These are phyloP conservation scores for Rhinoptilus africanus DNA, from an alignment of 2,113 vertebrate species.

Conservation along the genomic window DNA sequence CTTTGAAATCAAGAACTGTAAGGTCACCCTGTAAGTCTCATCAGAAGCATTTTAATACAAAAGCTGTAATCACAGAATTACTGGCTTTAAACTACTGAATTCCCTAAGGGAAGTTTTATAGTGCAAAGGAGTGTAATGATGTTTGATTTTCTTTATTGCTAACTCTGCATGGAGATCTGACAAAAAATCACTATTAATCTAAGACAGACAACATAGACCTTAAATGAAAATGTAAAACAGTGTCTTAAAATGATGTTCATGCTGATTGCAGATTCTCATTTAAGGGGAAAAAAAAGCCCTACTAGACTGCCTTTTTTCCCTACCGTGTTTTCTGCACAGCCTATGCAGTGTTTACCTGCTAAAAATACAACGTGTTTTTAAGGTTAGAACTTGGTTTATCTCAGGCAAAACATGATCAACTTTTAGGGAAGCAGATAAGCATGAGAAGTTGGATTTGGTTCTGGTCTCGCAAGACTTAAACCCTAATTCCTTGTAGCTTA, in stretches of 20 bases:
- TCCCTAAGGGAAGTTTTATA: slow-evolving; percentile 15
- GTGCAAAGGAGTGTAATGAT: slow-evolving; percentile 18
- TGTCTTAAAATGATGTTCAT: background rate
- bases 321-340: background rate
- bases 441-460: background rate
- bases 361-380: background rate
- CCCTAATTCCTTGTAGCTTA: background rate
- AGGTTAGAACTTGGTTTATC: background rate
- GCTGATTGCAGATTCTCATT: background rate
- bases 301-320: background rate
- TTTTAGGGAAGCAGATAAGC: background rate
- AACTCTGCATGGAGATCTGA: background rate
- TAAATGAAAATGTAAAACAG: slow-evolving; percentile 27
- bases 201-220: background rate
- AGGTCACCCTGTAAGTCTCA: slow-evolving; percentile 38
- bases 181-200: slow-evolving; percentile 9
- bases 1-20: slow-evolving; percentile 8
- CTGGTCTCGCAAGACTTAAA: background rate
- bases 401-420: background rate
- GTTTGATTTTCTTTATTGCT: slow-evolving; percentile 16
- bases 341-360: background rate
- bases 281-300: background rate
- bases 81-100: slow-evolving; percentile 27
- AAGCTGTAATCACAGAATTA: slow-evolving; percentile 49
- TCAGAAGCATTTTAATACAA: slow-evolving; percentile 42